Base-by-base conservation (phyloP, 1,140 invertebrate species). In the Diorhabda sublineata region DNA sequence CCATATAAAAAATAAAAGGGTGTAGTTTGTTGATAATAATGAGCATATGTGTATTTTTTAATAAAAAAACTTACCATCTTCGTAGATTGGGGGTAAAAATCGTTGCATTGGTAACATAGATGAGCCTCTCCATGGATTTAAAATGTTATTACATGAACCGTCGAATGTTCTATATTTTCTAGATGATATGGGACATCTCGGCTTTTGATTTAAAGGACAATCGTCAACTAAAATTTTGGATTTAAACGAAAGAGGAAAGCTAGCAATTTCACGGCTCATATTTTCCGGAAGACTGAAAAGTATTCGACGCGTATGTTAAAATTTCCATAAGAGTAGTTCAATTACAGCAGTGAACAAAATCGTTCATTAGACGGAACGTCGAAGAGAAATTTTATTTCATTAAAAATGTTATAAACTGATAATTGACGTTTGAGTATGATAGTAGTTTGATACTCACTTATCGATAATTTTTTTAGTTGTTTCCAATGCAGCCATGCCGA, bases 141-240 rank as follows among this genome's bases (percentile, higher is more conserved):
- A 81, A 3, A 89, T 76, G 82, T 96, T 96, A 81, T 96, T 96
- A 80, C 94, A 96, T 5, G 91, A 91, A 5, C 94, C 93, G 81
- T 95, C 93, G 11, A 90, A 84, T 6, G 92, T 91, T 71, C 95
- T 85, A 79, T 93, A 96, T 67, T 87, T 86, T 66, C 77, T 71
- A 5, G 84, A 83, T 8, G 87, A 86, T 5, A 84, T 78, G 52
- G 87, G 84, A 77, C 89, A 90, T 75, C 84, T 83, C 0, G 88
- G 87, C 2, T 82, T 79, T 3, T 84, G 85, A 68, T 83, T 83
- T 61, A 87, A 81, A 0, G 90, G 90, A 74, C 90, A 91, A 66
- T 86, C 68, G 26, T 75, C 74, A 11, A 70, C 66, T 52, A 71
- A 61, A 11, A 70, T 63, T 65, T 69, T 66, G 58, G 74, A 65